Percentiles rank a stretch among this genome's conserved stretches.
phyloP scores from a whole-genome alignment of 2,888 invertebrate species.

The Gortyna flavago region DNA sequence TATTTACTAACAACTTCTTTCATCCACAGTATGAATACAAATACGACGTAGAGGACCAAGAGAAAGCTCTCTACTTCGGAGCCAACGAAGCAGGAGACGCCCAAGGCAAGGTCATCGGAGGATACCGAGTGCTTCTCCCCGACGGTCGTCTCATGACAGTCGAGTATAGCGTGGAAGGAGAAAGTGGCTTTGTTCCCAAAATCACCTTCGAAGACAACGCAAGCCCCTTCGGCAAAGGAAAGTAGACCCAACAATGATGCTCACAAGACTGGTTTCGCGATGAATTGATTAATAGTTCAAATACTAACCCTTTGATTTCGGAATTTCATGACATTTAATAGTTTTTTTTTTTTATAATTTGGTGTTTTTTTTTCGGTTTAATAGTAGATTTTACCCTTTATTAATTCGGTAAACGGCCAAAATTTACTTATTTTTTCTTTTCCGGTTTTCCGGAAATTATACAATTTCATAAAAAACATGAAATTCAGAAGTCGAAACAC shows the following conservation, averaged over 20 bases:
- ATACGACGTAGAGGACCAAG: slow-evolving; percentile 93
- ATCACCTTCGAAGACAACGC: slow-evolving; percentile 91
- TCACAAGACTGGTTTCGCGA: slow-evolving; percentile 59
- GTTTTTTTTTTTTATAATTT: not conserved
- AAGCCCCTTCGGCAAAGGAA: slow-evolving; percentile 88
- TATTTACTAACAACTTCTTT: slow-evolving; percentile 28
- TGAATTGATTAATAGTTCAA: slow-evolving; percentile 61
- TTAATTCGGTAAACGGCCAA: slow-evolving; percentile 47
- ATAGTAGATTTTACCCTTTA: slow-evolving; percentile 42
- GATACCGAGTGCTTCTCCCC: slow-evolving; percentile 92
- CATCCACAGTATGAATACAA: slow-evolving; percentile 92
- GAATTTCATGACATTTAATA: slow-evolving; percentile 49
- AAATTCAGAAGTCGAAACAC: slow-evolving; percentile 53
- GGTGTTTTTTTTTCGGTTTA: slow-evolving; percentile 14
- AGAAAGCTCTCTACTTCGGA: slow-evolving; percentile 92
- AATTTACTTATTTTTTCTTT: slow-evolving; percentile 28
- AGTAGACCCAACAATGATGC: slow-evolving; percentile 70
- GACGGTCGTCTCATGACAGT: slow-evolving; percentile 94
- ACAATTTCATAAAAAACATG: slow-evolving; percentile 26
- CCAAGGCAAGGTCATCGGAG: slow-evolving; percentile 91
- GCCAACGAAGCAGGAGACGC: slow-evolving; percentile 92
- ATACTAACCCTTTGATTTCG: slow-evolving; percentile 55
- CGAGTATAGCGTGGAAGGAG: slow-evolving; percentile 92
- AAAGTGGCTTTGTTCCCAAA: slow-evolving; percentile 93
- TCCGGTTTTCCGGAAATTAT: no score